Evolutionary conservation across 2,113 vertebrate genomes (phyloP).

Genomic region (Neodontobutis hainanensis): DNA sequence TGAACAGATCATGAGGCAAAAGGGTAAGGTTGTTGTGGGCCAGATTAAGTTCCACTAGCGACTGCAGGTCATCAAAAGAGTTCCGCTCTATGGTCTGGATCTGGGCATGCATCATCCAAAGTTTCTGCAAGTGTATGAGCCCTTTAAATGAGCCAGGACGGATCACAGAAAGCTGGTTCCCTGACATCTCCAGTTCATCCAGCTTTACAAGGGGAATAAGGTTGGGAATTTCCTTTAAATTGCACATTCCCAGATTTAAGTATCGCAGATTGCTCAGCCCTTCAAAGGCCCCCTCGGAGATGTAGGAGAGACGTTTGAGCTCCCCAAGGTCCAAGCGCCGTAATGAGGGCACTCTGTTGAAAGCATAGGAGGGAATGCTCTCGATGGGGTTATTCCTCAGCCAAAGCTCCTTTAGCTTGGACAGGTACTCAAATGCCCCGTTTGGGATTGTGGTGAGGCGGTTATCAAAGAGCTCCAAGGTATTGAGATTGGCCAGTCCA

Average conservation of each 20-base stretch:
- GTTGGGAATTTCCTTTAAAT: conserved; percentile 98
- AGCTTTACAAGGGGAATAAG: conserved; percentile 94
- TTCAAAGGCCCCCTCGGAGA: conserved; percentile 99
- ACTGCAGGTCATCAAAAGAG: conserved; percentile 98
- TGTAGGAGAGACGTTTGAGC: conserved; percentile 96
- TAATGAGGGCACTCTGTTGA: conserved; percentile 96
- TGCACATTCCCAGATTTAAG: conserved; percentile 99
- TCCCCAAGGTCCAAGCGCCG: conserved; percentile 95
- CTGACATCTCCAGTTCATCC: conserved; percentile 98
- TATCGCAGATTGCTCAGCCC: conserved; percentile 98
- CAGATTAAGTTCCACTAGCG: conserved; percentile 96
- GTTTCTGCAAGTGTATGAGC: conserved; percentile 96
- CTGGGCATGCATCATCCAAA: conserved; percentile 99
- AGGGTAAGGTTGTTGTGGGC: conserved; percentile 98
- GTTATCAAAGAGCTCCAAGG: conserved; percentile 99
- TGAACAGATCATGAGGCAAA: conserved; percentile 98
- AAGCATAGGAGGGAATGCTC: conserved; percentile 98
- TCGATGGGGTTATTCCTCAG: conserved; percentile 97
- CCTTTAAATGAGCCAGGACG: conserved; percentile 97
- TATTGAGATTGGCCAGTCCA: conserved; percentile 97
- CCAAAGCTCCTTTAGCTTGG: conserved; percentile 99
- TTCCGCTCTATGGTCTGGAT: conserved; percentile 98
- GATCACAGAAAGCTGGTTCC: conserved; percentile 93
- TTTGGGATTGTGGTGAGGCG: conserved; percentile 98
- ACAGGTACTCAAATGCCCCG: conserved; percentile 98